Conservation (phyloP, 2,797 vertebrate genomes). For the Arctocebus calabarensis region DNA sequence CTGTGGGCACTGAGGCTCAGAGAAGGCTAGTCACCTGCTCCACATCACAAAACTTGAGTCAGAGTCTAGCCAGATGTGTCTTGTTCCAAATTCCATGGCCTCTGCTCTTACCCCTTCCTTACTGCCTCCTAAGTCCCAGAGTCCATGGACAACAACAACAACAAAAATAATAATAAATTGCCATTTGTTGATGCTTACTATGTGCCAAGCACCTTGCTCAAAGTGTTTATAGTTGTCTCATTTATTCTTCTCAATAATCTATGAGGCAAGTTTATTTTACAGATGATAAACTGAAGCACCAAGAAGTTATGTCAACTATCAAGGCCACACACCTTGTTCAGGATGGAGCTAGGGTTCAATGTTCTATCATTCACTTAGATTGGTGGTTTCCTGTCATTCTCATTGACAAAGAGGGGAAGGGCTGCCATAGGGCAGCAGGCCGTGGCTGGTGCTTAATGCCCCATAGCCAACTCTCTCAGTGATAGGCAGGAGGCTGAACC, state of each 20-base stretch:
- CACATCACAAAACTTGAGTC: background rate
- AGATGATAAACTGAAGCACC: background rate
- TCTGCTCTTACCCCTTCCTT: background rate
- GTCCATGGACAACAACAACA: background rate
- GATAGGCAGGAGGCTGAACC: background rate
- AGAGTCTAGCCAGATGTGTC: constrained; percentile 18
- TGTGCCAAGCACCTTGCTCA: background rate
- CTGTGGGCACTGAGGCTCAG: constrained; percentile 52
- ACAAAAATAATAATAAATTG: background rate
- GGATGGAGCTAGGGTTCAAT: background rate
- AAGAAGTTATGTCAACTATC: background rate
- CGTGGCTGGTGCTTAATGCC: fast-evolving
- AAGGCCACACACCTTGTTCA: background rate
- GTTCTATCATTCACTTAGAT: background rate
- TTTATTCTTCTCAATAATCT: background rate
- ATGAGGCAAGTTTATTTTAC: background rate
- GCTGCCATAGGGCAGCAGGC: background rate
- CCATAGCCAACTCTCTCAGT: background rate
- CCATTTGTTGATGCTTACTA: background rate
- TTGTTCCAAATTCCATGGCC: background rate
- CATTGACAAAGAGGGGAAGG: background rate
- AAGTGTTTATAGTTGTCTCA: background rate
- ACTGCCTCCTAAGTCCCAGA: background rate
- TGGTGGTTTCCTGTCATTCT: constrained; percentile 29
- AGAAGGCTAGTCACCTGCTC: background rate